Conservation (phyloP, 2,797 vertebrate species). For the Spondyliosoma cantharus region DNA sequence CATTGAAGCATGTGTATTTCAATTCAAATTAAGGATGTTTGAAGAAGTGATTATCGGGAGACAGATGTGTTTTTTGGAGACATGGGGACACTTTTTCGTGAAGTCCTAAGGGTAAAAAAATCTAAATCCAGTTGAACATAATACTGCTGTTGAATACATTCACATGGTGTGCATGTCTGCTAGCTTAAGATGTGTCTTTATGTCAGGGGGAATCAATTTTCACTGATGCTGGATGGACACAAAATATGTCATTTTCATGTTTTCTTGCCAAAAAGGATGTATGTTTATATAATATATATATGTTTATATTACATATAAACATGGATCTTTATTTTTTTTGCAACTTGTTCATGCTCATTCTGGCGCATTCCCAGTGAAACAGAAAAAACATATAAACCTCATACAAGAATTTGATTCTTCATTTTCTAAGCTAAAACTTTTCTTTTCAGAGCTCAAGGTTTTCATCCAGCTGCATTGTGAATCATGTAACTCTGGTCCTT, state of each 20-base stretch:
- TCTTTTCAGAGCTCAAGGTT: conserved; percentile 26
- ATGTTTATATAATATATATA: no score
- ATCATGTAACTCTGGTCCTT: conserved; percentile 19
- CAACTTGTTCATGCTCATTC: background rate
- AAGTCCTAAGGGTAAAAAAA: background rate
- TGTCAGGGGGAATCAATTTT: background rate
- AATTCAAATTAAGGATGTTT: background rate
- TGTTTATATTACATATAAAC: no score
- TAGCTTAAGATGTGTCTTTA: background rate
- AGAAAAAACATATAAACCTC: conserved; percentile 3
- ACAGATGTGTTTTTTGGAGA: background rate
- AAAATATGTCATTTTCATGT: background rate
- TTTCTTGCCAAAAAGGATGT: background rate
- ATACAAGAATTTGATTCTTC: background rate
- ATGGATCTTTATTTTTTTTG: background rate
- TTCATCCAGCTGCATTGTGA: conserved; percentile 17
- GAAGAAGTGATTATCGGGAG: background rate
- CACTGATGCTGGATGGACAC: background rate
- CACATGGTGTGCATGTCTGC: background rate
- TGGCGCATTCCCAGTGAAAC: background rate
- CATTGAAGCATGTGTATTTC: background rate
- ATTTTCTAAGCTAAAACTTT: conserved; percentile 2
- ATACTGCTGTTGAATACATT: background rate
- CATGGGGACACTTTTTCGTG: background rate
- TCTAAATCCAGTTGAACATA: background rate